Percentiles rank a stretch among this genome's conserved stretches.
Conservation (phyloP, 2,113 vertebrate genomes). For the Columbina picui region DNA sequence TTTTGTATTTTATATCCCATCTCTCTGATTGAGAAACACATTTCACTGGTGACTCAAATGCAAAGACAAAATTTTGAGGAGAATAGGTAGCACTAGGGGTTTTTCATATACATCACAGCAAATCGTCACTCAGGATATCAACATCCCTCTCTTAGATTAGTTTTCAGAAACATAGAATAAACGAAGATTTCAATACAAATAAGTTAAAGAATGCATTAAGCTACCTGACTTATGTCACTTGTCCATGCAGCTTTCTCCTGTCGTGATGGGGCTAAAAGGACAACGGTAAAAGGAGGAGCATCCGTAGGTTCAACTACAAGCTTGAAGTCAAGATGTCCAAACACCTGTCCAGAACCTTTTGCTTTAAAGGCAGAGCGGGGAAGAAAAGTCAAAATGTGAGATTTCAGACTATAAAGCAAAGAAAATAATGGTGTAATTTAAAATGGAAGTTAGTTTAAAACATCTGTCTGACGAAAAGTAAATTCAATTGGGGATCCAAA, state of each 20-base stretch:
- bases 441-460: neutral
- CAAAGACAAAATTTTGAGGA: neutral
- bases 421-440: neutral
- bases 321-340: constrained; percentile 97
- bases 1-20: neutral
- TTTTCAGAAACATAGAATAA: neutral
- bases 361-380: constrained; percentile 70
- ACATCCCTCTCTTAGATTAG: neutral
- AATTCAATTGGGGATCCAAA: neutral
- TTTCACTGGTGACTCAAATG: neutral
- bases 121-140: neutral
- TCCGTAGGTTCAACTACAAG: constrained; percentile 91
- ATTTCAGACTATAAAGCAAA: neutral
- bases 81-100: neutral
- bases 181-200: neutral
- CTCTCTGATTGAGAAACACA: neutral
- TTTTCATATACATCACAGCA: neutral
- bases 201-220: neutral
- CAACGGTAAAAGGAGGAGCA: constrained; percentile 89
- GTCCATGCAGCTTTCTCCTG: constrained; percentile 99
- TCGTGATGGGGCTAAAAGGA: constrained; percentile 90
- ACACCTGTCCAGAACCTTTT: constrained; percentile 90
- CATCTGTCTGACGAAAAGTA: neutral
- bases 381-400: neutral
- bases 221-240: constrained; percentile 98